Conservation (phyloP, 2,113 vertebrate genomes). For the Solenodon paradoxus region DNA sequence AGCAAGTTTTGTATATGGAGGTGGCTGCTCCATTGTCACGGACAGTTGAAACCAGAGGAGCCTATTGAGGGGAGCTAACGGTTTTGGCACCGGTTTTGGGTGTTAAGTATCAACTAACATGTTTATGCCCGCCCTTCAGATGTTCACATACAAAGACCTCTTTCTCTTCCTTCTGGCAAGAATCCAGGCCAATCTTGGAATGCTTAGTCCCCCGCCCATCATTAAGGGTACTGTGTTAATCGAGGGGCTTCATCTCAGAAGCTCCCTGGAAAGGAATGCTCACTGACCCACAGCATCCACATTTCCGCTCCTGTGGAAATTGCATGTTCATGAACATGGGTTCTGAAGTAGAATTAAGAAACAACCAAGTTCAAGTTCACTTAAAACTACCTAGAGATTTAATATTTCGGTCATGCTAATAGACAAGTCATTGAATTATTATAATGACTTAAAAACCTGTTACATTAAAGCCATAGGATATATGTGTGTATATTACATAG, state of each 20-base stretch:
- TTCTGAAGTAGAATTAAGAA: constrained; percentile 73
- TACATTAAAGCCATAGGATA: neutral
- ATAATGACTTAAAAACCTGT: neutral
- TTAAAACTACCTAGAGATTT: constrained; percentile 64
- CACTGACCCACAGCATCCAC: constrained; percentile 84
- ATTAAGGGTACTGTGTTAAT: constrained; percentile 85
- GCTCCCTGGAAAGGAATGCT: constrained; percentile 84
- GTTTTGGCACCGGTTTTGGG: constrained; percentile 86
- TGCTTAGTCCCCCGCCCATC: constrained; percentile 82
- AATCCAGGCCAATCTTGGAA: constrained; percentile 87
- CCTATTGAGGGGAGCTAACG: constrained; percentile 86
- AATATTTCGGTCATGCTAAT: constrained; percentile 27
- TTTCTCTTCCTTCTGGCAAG: constrained; percentile 86
- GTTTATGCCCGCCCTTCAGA: constrained; percentile 87
- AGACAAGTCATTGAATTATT: neutral
- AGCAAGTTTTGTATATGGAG: constrained; percentile 82
- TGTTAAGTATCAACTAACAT: constrained; percentile 89
- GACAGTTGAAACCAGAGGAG: constrained; percentile 83
- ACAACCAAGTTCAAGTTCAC: constrained; percentile 73
- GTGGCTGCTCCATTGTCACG: constrained; percentile 81
- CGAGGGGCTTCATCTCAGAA: constrained; percentile 84
- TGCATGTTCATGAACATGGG: constrained; percentile 76
- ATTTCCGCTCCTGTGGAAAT: constrained; percentile 80
- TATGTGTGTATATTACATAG: neutral
- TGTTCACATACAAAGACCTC: constrained; percentile 86